Percentiles rank a stretch among this genome's conserved stretches.
These are phyloP conservation scores for Amphilophus citrinellus DNA, from an alignment of 2,113 vertebrate species.

Conservation along the genomic window DNA sequence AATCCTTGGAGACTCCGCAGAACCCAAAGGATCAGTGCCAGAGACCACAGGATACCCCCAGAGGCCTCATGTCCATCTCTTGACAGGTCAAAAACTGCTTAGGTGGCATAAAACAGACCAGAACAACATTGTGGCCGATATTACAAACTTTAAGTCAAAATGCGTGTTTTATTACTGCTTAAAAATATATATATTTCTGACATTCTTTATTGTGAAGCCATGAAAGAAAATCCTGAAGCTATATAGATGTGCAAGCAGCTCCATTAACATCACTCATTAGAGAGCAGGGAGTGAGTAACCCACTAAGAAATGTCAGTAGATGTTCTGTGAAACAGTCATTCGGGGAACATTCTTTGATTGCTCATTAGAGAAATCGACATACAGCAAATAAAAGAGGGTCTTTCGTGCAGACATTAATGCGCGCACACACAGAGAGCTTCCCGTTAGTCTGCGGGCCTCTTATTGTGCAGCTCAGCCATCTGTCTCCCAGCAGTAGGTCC, in stretches of 20 bases:
- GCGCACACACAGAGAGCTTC: slow-evolving; percentile 37
- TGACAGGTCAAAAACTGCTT: not conserved
- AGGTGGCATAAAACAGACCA: not conserved
- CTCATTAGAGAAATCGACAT: slow-evolving; percentile 70
- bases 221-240: not conserved
- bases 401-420: slow-evolving; percentile 4
- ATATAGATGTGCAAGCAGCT: not conserved
- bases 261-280: slow-evolving; percentile 42
- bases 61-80: not conserved
- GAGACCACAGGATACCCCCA: not conserved
- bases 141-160: slow-evolving; percentile 2
- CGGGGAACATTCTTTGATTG: slow-evolving; percentile 54
- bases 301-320: slow-evolving; percentile 54
- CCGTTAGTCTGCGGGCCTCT: slow-evolving; percentile 64
- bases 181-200: not conserved
- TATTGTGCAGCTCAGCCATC: slow-evolving; percentile 75
- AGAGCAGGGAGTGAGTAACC: slow-evolving; percentile 42
- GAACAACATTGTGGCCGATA: not conserved
- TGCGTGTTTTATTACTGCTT: not conserved
- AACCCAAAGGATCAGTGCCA: slow-evolving; percentile 5
- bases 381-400: slow-evolving; percentile 54
- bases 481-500: slow-evolving; percentile 80
- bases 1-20: not conserved
- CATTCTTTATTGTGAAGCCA: not conserved
- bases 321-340: slow-evolving; percentile 65